phyloP scores from a whole-genome alignment of 2,888 invertebrate species.

The Xestia xanthographa region DNA sequence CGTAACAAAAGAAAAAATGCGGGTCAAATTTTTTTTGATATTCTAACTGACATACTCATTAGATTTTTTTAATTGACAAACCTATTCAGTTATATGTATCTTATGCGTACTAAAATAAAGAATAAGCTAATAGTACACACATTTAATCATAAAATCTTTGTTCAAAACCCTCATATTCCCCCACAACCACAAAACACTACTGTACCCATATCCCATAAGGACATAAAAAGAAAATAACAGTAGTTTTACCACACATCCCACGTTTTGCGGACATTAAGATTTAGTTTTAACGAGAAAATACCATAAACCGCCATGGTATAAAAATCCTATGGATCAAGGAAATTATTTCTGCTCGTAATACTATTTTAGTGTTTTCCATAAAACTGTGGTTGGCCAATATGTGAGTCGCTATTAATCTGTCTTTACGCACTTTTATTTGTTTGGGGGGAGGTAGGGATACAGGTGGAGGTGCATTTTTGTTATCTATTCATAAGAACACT shows the following conservation, averaged over 20 bases:
- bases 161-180: neutral
- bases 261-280: slow-evolving; percentile 49
- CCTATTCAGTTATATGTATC: neutral
- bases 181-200: slow-evolving; percentile 7
- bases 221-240: slow-evolving; percentile 40
- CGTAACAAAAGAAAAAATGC: too few relatives aligned
- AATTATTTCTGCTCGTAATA: slow-evolving; percentile 65
- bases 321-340: slow-evolving; percentile 60
- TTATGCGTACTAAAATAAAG: neutral
- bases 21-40: too few relatives aligned
- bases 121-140: neutral
- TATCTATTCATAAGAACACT: neutral
- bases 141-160: slow-evolving; percentile 4
- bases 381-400: slow-evolving; percentile 58
- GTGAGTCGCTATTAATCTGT: slow-evolving; percentile 42
- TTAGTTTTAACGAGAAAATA: slow-evolving; percentile 58
- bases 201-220: neutral
- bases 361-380: slow-evolving; percentile 60
- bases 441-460: neutral
- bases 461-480: neutral
- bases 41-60: too few relatives aligned
- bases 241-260: slow-evolving; percentile 49
- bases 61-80: too few relatives aligned
- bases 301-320: slow-evolving; percentile 58
- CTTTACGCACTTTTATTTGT: slow-evolving; percentile 39